Evolutionary conservation across 2,888 invertebrate genomes (phyloP).

Genomic region (Hypsopygia costalis): DNA sequence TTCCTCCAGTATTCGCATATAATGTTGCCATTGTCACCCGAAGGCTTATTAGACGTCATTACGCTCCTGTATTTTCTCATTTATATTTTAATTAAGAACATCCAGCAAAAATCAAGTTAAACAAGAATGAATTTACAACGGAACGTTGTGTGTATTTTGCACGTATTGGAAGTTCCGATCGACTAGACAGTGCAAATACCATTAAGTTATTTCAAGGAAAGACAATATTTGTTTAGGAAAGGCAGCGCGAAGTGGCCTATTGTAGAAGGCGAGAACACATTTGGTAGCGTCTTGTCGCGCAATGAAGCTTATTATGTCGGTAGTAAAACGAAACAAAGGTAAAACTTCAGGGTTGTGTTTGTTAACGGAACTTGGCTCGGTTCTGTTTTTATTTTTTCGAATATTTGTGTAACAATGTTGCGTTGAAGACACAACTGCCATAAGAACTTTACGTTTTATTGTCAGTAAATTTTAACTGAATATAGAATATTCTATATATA

Average conservation of each 20-base stretch:
- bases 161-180: conserved; percentile 13
- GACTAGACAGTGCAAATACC: conserved; percentile 31
- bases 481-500: too few relatives aligned
- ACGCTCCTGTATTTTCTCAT: conserved; percentile 36
- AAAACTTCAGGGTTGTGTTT: conserved; percentile 10
- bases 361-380: conserved; percentile 8
- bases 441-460: neutral
- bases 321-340: conserved; percentile 12
- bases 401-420: conserved; percentile 7
- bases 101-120: conserved; percentile 25
- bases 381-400: conserved; percentile 10
- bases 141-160: conserved; percentile 14
- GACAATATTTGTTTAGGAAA: conserved; percentile 35
- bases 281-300: neutral
- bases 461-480: too few relatives aligned
- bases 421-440: neutral
- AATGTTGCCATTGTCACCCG: conserved; percentile 33
- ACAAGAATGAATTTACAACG: conserved; percentile 14
- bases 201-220: conserved; percentile 35
- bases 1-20: conserved; percentile 28
- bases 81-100: conserved; percentile 34
- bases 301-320: conserved; percentile 10
- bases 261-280: conserved; percentile 7
- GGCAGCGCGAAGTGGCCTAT: conserved; percentile 8
- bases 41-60: conserved; percentile 50